Evolutionary conservation across 92 coral and sea anemone species (phyloP), one percentile per base, ranked within the genome.

Genomic region (Anthopleura xanthogrammica): DNA sequence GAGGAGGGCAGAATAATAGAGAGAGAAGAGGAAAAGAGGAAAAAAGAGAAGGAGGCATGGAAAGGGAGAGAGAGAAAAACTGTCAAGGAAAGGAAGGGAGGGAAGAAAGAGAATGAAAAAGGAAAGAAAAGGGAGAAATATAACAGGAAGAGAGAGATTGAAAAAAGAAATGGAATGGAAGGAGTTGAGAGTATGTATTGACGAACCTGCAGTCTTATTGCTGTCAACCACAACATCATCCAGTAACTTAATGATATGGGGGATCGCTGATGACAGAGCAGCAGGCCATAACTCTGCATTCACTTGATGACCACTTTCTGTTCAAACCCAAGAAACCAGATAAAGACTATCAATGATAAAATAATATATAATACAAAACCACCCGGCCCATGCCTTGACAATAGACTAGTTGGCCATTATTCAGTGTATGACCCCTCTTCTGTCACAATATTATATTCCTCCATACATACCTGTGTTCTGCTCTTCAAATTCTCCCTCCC

Each of bases 211-310:
- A 36, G 90, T 88, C 79, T 94, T 93, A n/a, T 93, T 83, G 65
- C 91, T 88, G 78, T 93, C 98, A 58, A 97, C 94, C 13, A 95
- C 85, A 20, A 95, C 92, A 66, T 97, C 99, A 74, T 97, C 99
- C 80, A 97, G 88, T 83, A 97, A 87, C 71, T 84, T 92, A 64
- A 92, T 94, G 75, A 97, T 89, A 77, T 90, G 92, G 17, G 99
- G 99, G 43, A 94, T 84, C n/a, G 98, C 98, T 20, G 98, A 94
- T 3, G 97, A 97, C 83, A 97, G 87, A 16, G 99, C 95, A 12
- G 95, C 90, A 39, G 99, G 99, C 99, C 99, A 97, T 55, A 97
- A 76, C 85, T 97, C 99, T 20, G 98, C 94, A 72, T 93, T 94
- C n/a, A 94, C 92, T 80, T 92, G 93, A 12, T 94, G 99, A 74